Base-by-base conservation (phyloP, 2,797 vertebrate genomes). In the Sarcophilus harrisii region DNA sequence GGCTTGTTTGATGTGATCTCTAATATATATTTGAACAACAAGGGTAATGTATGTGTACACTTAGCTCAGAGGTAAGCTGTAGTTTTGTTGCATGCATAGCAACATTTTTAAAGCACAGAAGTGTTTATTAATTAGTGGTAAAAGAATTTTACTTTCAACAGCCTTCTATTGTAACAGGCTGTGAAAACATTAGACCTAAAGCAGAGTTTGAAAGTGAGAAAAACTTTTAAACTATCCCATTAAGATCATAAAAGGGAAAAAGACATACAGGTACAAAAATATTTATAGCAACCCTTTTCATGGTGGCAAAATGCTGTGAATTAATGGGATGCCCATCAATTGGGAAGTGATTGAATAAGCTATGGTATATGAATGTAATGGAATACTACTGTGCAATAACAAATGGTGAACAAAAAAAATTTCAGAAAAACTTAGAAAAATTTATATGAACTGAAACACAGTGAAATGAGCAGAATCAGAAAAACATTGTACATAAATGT, bases 21-120 rank as follows among this genome's bases (percentile, higher is more conserved):
- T 58, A 94, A 96, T 94, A 93, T 92, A 92, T 98, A 90, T 98
- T 98, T 97, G 92, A 92, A 62, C 95, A 97, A 98, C 95, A 98
- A 91, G 30, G 0, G 0, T 90, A 49, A 94, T 92, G 94, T 94
- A 81, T 95, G 55, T 97, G 97, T 96, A 96, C 58, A 32, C 93
- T 96, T 94, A 96, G 81, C 95, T 58, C 54, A 94, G 24, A 93
- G 16, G 66, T 38, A n/a, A 73, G n/a, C 73, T 45, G 9, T 45
- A 45, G n/a, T 45, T 45, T 81, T 45, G 38, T 81, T 81, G 32
- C 16, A 73, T 38, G 14, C 32, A 73, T 81, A 81, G 18, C 73
- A 81, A 81, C 73, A 81, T 81, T 45, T 81, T 45, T 81, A 81
- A 81, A 81, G n/a, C 21, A 81, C 38, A 45, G 21, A 81, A 45